Percentiles rank a stretch among this genome's conserved stretches.
Conservation (phyloP, 2,888 invertebrate species). For the Hydropsyche betteni region DNA sequence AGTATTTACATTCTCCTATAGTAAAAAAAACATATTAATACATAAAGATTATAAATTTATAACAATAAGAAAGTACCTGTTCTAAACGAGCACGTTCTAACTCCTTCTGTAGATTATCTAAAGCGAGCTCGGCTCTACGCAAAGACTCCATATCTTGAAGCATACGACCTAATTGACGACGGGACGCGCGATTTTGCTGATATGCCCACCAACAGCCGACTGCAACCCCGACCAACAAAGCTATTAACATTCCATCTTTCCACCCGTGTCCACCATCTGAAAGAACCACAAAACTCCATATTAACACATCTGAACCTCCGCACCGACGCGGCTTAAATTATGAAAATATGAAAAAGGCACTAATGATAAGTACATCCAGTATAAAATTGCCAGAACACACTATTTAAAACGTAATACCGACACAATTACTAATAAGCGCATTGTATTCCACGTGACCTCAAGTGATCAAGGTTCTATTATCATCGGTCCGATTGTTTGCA, state of each 20-base stretch:
- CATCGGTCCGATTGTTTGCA: slow-evolving; percentile 9
- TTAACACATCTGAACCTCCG: slow-evolving; percentile 31
- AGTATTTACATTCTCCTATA: slow-evolving; percentile 78
- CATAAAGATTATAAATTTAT: neutral
- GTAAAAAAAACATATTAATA: slow-evolving; percentile 15
- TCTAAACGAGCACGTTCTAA: slow-evolving; percentile 85
- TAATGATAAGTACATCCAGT: too few species aligned
- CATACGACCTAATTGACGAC: slow-evolving; percentile 88
- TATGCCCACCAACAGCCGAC: slow-evolving; percentile 93
- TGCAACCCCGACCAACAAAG: slow-evolving; percentile 82
- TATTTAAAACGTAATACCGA: neutral
- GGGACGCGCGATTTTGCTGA: slow-evolving; percentile 88
- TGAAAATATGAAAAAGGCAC: too few species aligned
- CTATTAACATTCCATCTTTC: slow-evolving; percentile 90
- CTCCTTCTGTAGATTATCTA: slow-evolving; percentile 86
- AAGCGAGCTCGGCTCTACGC: slow-evolving; percentile 86
- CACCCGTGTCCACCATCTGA: slow-evolving; percentile 80
- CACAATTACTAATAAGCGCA: slow-evolving; percentile 13
- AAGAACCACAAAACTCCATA: slow-evolving; percentile 42
- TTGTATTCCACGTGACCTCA: slow-evolving; percentile 25
- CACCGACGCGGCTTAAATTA: too few species aligned
- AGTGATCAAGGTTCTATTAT: slow-evolving; percentile 27
- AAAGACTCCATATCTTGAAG: slow-evolving; percentile 93
- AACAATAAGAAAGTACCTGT: slow-evolving; percentile 59
- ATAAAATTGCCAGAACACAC: too few species aligned